Evolutionary conservation across 1,140 invertebrate genomes (phyloP), one percentile per base, ranked within the genome.

Genomic region (Pachypeltis micranthus): DNA sequence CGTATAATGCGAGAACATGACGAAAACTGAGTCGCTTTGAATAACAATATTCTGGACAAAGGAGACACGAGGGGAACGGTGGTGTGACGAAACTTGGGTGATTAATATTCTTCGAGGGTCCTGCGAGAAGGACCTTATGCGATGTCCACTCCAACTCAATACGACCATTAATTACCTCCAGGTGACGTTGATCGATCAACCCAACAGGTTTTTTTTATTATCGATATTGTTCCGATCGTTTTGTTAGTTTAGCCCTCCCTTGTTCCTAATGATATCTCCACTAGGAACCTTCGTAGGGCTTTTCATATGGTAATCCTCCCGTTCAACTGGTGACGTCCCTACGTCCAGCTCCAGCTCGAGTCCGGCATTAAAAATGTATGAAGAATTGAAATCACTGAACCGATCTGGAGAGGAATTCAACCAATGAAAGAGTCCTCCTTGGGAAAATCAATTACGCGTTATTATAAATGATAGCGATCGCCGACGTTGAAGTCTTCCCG

Each of bases 131-230:
- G 24, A 59, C 57, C 25, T 59, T 19, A n/a, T n/a, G n/a, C n/a
- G n/a, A 59, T 29, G 57, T 59, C 29, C 57, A 51, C 47, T 51
- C 47, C 47, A 51, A 51, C 47, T 51, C 47, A 51, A 51, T 51
- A 51, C 23, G 10, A 51, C 47, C 47, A 59, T 59, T 59, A 59
- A 59, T 59, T 59, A 59, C 57, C 28, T 21, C 25, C 19, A 29
- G 57, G 26, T 59, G 57, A 59, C 57, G 57, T 59, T 59, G 57
- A 59, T 59, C 57, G 57, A 59, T 59, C 57, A 59, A 59, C 57
- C 57, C 57, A 59, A 59, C 57, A 59, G 57, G 57, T 59, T 59
- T 59, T 47, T n/a, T n/a, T 27, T 59, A 59, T 59, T 59, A 59
- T 59, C 57, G 57, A 59, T 59, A 59, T 59, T 59, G 57, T 59